Conservation (phyloP, 64 coral and sea anemone genomes). For the Anthopleura sola region DNA sequence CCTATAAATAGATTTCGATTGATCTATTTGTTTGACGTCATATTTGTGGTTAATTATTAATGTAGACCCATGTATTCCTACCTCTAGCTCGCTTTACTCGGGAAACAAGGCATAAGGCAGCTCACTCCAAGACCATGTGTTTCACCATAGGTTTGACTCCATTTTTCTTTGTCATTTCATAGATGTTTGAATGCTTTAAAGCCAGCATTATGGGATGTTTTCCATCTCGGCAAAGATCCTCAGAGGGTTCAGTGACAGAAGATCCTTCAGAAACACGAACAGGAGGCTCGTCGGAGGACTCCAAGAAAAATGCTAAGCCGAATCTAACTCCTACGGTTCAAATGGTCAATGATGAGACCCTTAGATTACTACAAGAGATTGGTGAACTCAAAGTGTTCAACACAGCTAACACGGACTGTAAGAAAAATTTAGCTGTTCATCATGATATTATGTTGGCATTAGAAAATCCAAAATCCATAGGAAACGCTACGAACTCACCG, state of each 20-base stretch:
- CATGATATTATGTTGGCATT: conserved; percentile 86
- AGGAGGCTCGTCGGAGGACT: conserved; percentile 41
- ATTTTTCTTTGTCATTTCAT: conserved; percentile 37
- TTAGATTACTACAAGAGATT: conserved; percentile 76
- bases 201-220: conserved; percentile 78
- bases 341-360: conserved; percentile 85
- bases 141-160: conserved; percentile 2
- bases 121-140: conserved; percentile 12
- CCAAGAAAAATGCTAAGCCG: conserved; percentile 39
- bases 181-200: conserved; percentile 95
- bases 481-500: conserved; percentile 2
- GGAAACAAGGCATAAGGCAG: background rate
- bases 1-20: conserved; percentile 1
- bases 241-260: conserved; percentile 45
- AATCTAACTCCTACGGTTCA: conserved; percentile 65
- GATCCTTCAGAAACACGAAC: conserved; percentile 38
- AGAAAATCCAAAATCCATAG: conserved; percentile 75
- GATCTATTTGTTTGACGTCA: conserved; percentile 19
- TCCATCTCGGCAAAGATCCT: conserved; percentile 60
- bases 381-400: conserved; percentile 84
- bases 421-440: conserved; percentile 72
- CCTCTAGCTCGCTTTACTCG: background rate
- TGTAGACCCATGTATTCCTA: background rate
- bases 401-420: conserved; percentile 72
- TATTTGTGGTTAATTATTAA: conserved; percentile 19